These are phyloP conservation scores for Mycteria americana DNA, from an alignment of 2,797 vertebrate genomes.

Conservation along the genomic window DNA sequence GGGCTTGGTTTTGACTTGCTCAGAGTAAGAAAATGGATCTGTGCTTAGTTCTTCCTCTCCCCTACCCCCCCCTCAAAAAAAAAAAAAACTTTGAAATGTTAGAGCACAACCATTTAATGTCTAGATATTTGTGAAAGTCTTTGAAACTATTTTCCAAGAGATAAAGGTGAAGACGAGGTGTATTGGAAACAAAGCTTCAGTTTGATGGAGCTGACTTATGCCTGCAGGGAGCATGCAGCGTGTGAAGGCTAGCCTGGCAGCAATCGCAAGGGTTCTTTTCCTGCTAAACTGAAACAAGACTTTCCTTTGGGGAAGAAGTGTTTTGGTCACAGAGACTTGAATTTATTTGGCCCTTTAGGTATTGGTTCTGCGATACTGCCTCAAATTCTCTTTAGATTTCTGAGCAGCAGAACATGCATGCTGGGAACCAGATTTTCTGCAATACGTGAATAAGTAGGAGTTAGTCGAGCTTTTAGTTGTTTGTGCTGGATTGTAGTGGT, in stretches of 20 bases:
- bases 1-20: background rate
- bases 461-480: background rate
- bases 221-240: background rate
- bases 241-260: background rate
- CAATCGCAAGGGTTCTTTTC: background rate
- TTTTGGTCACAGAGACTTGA: background rate
- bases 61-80: too few species aligned
- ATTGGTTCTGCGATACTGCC: background rate
- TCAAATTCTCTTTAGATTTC: background rate
- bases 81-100: background rate
- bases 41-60: background rate
- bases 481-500: background rate
- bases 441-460: background rate
- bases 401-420: background rate
- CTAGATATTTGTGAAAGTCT: background rate
- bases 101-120: background rate
- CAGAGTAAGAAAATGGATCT: background rate
- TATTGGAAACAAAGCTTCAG: rapidly evolving
- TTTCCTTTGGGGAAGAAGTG: background rate
- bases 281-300: background rate
- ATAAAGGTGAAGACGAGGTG: background rate
- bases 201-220: background rate
- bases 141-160: background rate
- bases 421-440: background rate
- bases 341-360: background rate